These are phyloP conservation scores for Darevskia mixta DNA, from an alignment of 2,797 vertebrate species.

Conservation along the genomic window DNA sequence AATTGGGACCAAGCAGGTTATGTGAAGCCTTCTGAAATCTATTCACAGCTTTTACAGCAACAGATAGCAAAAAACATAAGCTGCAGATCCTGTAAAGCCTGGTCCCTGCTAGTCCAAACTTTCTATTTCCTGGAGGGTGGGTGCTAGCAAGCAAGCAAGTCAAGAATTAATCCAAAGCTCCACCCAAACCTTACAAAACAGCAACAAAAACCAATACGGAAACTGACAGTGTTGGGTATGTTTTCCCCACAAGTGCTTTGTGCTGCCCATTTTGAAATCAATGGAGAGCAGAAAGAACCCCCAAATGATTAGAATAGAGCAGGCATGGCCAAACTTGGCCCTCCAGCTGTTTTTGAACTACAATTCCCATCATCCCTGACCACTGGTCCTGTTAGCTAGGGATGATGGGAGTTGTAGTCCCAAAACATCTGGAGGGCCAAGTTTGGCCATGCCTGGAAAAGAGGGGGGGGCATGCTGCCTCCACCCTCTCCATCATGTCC, in stretches of 20 bases:
- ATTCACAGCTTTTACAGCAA: not conserved
- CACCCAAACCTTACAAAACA: slow-evolving; percentile 72
- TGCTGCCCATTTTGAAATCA: slow-evolving; percentile 51
- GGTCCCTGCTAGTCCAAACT: slow-evolving; percentile 43
- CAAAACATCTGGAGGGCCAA: too few relatives aligned
- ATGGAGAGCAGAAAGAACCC: not conserved
- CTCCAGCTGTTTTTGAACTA: too few relatives aligned
- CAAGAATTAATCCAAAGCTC: slow-evolving; percentile 54
- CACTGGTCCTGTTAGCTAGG: too few relatives aligned
- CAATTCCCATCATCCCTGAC: too few relatives aligned
- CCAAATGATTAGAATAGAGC: not conserved
- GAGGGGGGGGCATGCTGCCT: not conserved
- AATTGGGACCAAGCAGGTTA: slow-evolving; percentile 32
- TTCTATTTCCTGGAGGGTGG: slow-evolving; percentile 71
- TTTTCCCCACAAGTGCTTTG: slow-evolving; percentile 21
- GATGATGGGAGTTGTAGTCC: too few relatives aligned
- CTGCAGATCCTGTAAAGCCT: slow-evolving; percentile 48
- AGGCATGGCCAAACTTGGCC: too few relatives aligned
- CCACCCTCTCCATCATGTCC: not conserved
- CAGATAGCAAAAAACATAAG: slow-evolving; percentile 34
- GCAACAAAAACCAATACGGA: slow-evolving; percentile 58
- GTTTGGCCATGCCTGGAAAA: too few relatives aligned
- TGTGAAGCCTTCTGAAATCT: not conserved
- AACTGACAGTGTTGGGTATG: slow-evolving; percentile 56
- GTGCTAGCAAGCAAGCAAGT: slow-evolving; percentile 43